Evolutionary conservation across 2,888 invertebrate species (phyloP), one percentile per base, ranked within the genome.

Genomic region (Drosophila peninsularis): DNA sequence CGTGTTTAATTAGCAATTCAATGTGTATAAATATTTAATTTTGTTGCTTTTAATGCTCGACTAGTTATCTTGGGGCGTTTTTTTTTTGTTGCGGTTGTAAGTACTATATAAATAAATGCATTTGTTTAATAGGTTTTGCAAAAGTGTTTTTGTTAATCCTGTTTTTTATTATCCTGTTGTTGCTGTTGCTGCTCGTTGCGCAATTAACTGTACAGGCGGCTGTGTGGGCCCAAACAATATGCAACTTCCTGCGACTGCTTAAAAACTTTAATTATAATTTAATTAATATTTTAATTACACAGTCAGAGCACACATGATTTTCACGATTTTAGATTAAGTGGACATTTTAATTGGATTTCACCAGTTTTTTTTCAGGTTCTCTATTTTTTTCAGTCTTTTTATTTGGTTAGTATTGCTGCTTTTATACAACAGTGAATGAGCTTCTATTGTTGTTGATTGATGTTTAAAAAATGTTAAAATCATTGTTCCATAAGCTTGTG

Each of bases 221-320:
- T 64, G 69, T 69, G 75, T 74, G 52, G 30, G 11, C 19, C 24
- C 62, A 17, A 64, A 60, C 64, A 78, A 77, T 72, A 58, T 78
- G 62, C 66, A 66, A 21, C 60, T 74, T 65, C 44, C 62, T 71
- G 78, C 44, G 72, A 50, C 63, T 78, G 74, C 57, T 75, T 67
- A 63, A 73, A 56, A 63, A 57, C 62, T 75, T 70, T 77, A 85
- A 83, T 82, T 79, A 88, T 88, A 82, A 77, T 83, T 82, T 82
- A 85, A 83, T 86, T 83, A 82, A 69, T 70, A 86, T 78, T 80
- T 75, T 86, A 88, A 88, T 83, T 80, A 83, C 75, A 53, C 70
- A 56, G 65, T 62, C 49, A 34, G 45, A 41, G 32, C 57, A 44
- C 47, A 60, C 50, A 66, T 62, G 66, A 67, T 50, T 75, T 50